Base-by-base conservation (phyloP, 2,797 vertebrate species). In the Xenops minutus region DNA sequence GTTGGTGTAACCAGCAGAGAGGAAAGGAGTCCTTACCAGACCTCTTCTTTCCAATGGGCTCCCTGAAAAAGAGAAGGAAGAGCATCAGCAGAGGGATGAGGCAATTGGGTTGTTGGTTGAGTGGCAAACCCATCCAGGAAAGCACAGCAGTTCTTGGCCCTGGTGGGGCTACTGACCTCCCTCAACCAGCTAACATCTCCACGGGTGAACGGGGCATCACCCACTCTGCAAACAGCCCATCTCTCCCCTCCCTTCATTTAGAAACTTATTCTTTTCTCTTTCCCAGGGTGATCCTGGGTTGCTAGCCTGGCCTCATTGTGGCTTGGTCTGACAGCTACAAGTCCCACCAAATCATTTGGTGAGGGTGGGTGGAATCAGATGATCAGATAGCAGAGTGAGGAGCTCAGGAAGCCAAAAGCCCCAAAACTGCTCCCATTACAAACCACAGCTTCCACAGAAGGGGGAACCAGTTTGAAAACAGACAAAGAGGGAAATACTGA, bases 11-110 rank as follows among this genome's bases (percentile, higher is more conserved):
- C 9, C 8, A 61, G 17, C 32, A 11, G 62, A 83, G 64, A 85
- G 75, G 72, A 96, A 37, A 94, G 67, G 91, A 97, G 20, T 74
- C 76, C 98, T 99, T 98, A 99, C 99, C 99, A 83, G 99, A 97
- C 97, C 98, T 99, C 98, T 99, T 99, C 98, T 99, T 99, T 87
- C 98, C 98, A 62, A 98, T 97, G 52, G 98, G 98, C 75, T 99
- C 99, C 97, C 99, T 99, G 98, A 83, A 96, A 94, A 97, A 98
- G 51, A 96, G 96, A 51, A 78, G 63, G 79, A 79, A 92, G 24
- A 94, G n/a, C 0, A 5, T 96, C 58, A 97, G 87, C 67, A 88
- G 55, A 43, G 24, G 3, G 8, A 79, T 32, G 34, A 56, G 68
- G 24, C 39, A 59, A 4, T 0, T 39, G 41, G 59, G 34, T 39